Percentiles rank a stretch among this genome's conserved stretches.
Evolutionary conservation across 2,888 invertebrate genomes (phyloP).

Genomic region (Blera fallax): DNA sequence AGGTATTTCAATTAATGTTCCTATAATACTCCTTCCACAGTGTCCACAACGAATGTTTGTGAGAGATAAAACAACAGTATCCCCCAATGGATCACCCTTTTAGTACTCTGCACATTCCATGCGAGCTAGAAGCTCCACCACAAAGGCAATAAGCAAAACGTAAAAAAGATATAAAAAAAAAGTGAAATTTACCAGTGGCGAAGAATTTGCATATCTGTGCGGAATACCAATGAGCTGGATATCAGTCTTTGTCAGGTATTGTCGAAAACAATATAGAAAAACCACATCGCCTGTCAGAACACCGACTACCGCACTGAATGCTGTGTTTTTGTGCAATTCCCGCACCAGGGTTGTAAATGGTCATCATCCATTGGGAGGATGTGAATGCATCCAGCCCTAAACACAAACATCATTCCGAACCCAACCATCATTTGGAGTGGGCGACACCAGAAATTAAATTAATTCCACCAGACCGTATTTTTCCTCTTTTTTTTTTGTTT

Average conservation of each 20-base stretch:
- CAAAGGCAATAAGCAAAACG: slow-evolving; percentile 45
- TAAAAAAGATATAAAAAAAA: slow-evolving; percentile 54
- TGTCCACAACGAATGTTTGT: slow-evolving; percentile 47
- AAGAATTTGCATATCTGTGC: slow-evolving; percentile 74
- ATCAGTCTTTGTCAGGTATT: slow-evolving; percentile 64
- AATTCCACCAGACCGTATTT: slow-evolving; percentile 61
- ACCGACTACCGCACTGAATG: slow-evolving; percentile 24
- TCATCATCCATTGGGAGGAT: slow-evolving; percentile 13
- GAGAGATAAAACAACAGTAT: slow-evolving; percentile 53
- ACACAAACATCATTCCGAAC: slow-evolving; percentile 49
- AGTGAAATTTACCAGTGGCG: slow-evolving; percentile 58
- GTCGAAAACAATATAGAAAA: slow-evolving; percentile 53
- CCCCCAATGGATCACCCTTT: slow-evolving; percentile 41
- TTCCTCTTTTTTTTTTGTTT: too few species aligned
- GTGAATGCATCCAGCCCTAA: slow-evolving; percentile 62
- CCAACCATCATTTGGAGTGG: neutral
- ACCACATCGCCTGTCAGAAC: slow-evolving; percentile 50
- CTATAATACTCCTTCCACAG: slow-evolving; percentile 34
- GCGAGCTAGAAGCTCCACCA: slow-evolving; percentile 32
- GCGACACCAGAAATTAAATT: slow-evolving; percentile 61
- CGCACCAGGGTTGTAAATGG: slow-evolving; percentile 45
- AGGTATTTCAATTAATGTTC: slow-evolving; percentile 68
- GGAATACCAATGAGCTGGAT: slow-evolving; percentile 73
- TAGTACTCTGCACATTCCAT: slow-evolving; percentile 49
- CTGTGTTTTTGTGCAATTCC: slow-evolving; percentile 47